Conservation (phyloP, 2,888 invertebrate species). For the Clusia tigrina region DNA sequence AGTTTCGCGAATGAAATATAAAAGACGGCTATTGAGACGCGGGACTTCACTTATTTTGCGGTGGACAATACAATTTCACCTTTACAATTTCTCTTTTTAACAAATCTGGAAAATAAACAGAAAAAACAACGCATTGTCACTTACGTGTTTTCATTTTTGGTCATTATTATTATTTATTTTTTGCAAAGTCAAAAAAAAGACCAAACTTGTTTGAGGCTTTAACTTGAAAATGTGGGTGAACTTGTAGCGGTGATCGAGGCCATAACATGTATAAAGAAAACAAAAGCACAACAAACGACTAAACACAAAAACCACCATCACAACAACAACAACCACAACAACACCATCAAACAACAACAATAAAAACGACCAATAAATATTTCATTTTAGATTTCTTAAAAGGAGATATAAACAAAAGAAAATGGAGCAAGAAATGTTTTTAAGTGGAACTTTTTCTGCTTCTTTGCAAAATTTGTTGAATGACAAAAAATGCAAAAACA, state of each 20-base stretch:
- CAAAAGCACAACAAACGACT: conserved; percentile 28
- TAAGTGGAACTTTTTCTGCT: neutral
- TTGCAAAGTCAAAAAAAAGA: neutral
- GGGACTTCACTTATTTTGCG: too few relatives aligned
- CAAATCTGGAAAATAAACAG: too few relatives aligned
- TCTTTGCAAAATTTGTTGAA: conserved; percentile 1
- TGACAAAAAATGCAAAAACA: conserved; percentile 5
- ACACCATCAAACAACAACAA: conserved; percentile 12
- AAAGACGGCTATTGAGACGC: too few relatives aligned
- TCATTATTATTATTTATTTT: too few relatives aligned
- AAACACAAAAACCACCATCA: neutral
- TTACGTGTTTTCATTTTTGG: too few relatives aligned
- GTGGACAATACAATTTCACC: too few relatives aligned
- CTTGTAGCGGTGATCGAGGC: conserved; percentile 43
- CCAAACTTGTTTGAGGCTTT: conserved; percentile 3
- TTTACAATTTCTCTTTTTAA: too few relatives aligned
- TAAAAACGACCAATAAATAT: conserved; percentile 21
- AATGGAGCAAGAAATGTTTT: conserved; percentile 38
- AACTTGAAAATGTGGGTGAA: conserved; percentile 41
- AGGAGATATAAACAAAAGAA: conserved; percentile 39
- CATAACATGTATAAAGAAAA: conserved; percentile 30
- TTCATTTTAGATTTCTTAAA: conserved; percentile 25
- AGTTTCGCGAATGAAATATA: too few relatives aligned
- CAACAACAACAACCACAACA: too few relatives aligned
- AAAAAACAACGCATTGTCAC: too few relatives aligned